phyloP scores from a whole-genome alignment of 2,888 invertebrate genomes.

The Rhogogaster chlorosoma region DNA sequence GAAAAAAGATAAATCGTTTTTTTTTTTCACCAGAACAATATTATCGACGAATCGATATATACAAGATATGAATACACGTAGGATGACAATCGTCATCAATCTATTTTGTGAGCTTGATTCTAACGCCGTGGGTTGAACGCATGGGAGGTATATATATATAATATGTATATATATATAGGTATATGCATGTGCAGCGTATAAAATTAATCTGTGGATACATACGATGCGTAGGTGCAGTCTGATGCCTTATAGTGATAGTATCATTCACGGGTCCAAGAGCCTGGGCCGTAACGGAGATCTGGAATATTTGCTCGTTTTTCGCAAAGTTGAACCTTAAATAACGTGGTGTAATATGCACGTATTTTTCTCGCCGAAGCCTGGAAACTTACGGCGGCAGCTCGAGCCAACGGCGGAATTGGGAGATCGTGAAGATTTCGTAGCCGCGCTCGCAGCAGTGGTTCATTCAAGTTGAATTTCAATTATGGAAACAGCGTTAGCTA shows the following conservation, averaged over 20 bases:
- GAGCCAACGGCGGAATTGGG: slow-evolving; percentile 46
- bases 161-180: neutral
- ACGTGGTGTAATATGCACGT: slow-evolving; percentile 31
- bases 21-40: neutral
- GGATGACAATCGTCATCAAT: slow-evolving; percentile 24
- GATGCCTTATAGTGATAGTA: slow-evolving; percentile 24
- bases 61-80: slow-evolving; percentile 15
- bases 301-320: slow-evolving; percentile 25
- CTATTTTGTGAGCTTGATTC: slow-evolving; percentile 1
- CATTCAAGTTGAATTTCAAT: slow-evolving; percentile 48
- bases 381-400: slow-evolving; percentile 30
- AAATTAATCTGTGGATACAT: neutral
- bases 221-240: slow-evolving; percentile 1
- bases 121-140: slow-evolving; percentile 13
- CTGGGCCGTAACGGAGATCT: slow-evolving; percentile 3
- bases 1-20: neutral
- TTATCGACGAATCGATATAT: slow-evolving; percentile 12
- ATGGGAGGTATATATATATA: neutral
- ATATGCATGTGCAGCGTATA: neutral
- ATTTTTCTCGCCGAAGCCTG: slow-evolving; percentile 35
- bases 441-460: slow-evolving; percentile 18
- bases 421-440: slow-evolving; percentile 28
- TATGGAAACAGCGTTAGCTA: slow-evolving; percentile 45
- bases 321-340: slow-evolving; percentile 20
- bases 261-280: slow-evolving; percentile 8